Conservation (phyloP, 2,888 invertebrate genomes). For the Xiphydria camelus region DNA sequence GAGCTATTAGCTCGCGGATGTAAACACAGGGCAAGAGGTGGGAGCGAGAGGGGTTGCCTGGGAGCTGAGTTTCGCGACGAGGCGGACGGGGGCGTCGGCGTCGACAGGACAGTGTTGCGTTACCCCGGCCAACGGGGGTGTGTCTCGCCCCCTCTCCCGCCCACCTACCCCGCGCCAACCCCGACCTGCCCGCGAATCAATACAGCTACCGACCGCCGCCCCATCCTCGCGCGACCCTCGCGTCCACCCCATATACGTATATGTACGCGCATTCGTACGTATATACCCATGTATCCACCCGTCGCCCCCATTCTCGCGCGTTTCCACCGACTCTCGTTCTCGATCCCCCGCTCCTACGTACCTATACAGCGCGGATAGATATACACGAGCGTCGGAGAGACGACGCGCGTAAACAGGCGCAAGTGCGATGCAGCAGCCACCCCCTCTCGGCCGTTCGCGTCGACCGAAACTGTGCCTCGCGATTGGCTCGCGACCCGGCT, state of each 20-base stretch:
- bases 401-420: too few relatives aligned
- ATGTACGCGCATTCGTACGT: slow-evolving; percentile 20
- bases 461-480: too few relatives aligned
- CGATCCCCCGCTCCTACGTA: slow-evolving; percentile 10
- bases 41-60: background rate
- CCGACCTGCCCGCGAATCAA: slow-evolving; percentile 53
- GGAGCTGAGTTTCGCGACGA: background rate
- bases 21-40: slow-evolving; percentile 32
- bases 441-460: slow-evolving; percentile 1
- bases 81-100: slow-evolving; percentile 20
- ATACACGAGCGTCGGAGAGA: too few relatives aligned
- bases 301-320: slow-evolving; percentile 22
- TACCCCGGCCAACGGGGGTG: slow-evolving; percentile 40
- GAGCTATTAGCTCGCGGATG: slow-evolving; percentile 43
- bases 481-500: slow-evolving; percentile 8
- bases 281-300: too few relatives aligned
- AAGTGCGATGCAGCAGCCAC: background rate
- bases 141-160: slow-evolving; percentile 19
- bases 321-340: slow-evolving; percentile 31
- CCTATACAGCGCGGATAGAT: too few relatives aligned
- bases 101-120: slow-evolving; percentile 32
- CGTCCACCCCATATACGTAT: slow-evolving; percentile 25
- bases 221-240: slow-evolving; percentile 35
- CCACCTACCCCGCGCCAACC: slow-evolving; percentile 15
- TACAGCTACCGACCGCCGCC: slow-evolving; percentile 54